phyloP scores from a whole-genome alignment of 2,888 invertebrate species.

The Lissocephala sabroskyi region DNA sequence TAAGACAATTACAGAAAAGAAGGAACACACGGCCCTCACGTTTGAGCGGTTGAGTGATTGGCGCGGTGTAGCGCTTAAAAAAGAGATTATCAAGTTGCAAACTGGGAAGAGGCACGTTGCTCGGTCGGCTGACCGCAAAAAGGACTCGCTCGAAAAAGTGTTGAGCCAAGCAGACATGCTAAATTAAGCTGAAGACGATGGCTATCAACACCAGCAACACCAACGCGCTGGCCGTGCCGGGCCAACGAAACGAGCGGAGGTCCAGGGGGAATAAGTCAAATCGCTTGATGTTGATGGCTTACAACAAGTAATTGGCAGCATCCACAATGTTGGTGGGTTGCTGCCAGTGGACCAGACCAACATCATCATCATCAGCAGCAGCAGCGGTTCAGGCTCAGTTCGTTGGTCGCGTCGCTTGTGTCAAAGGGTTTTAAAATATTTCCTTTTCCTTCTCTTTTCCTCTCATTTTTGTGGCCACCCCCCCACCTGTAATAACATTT shows the following conservation, averaged over 20 bases:
- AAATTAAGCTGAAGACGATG: conserved; percentile 64
- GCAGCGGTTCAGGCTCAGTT: conserved; percentile 24
- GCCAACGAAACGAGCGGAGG: conserved; percentile 7
- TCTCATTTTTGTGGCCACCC: too few species aligned
- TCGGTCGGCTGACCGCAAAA: neutral
- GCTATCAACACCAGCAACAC: conserved; percentile 59
- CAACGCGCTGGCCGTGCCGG: neutral
- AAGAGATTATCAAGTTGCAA: conserved; percentile 64
- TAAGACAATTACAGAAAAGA: conserved; percentile 64
- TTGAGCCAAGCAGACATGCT: conserved; percentile 63
- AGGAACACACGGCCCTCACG: conserved; percentile 63
- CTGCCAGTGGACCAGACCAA: conserved; percentile 16
- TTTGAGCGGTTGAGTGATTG: conserved; percentile 51
- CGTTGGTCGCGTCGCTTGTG: conserved; percentile 46
- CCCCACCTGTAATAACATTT: conserved; percentile 49
- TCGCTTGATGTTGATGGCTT: conserved; percentile 64
- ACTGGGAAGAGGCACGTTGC: conserved; percentile 63
- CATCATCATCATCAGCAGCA: conserved; percentile 17
- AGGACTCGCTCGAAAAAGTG: conserved; percentile 37
- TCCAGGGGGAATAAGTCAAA: conserved; percentile 36
- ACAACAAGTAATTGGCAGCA: conserved; percentile 63
- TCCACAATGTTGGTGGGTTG: conserved; percentile 42
- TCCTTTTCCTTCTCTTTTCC: too few species aligned
- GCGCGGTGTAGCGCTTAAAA: conserved; percentile 56
- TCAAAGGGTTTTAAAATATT: conserved; percentile 64